Evolutionary conservation across 1,140 invertebrate species (phyloP).

Genomic region (Hyles vespertilio): DNA sequence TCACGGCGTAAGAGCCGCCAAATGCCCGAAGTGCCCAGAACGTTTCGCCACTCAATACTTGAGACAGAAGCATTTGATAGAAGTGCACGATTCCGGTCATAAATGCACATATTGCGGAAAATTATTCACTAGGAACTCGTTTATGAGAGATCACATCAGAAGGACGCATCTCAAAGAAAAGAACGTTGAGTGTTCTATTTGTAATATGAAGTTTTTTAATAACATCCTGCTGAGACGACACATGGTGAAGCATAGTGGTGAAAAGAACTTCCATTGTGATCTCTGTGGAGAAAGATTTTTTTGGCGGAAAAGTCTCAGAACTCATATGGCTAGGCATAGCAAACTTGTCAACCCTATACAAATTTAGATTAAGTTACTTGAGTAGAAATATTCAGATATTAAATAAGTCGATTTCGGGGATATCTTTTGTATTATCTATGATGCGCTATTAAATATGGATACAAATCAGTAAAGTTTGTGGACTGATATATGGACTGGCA

Average conservation of each 20-base stretch:
- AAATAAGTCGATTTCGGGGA: too few relatives aligned
- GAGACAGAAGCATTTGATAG: conserved; percentile 61
- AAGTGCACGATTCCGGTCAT: conserved; percentile 53
- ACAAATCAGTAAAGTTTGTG: too few relatives aligned
- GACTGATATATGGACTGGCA: too few relatives aligned
- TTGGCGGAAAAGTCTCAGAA: conserved; percentile 54
- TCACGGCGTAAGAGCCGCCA: conserved; percentile 57
- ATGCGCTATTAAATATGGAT: too few relatives aligned
- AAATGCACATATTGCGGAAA: conserved; percentile 60
- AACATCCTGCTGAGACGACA: conserved; percentile 81
- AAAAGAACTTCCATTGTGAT: conserved; percentile 62
- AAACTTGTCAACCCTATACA: conserved; percentile 33
- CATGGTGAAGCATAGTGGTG: conserved; percentile 79
- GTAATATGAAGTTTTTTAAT: conserved; percentile 68
- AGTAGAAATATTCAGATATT: background rate
- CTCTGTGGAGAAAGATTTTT: conserved; percentile 70
- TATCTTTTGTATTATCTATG: too few relatives aligned
- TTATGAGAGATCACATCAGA: conserved; percentile 56
- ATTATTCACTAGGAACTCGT: conserved; percentile 58
- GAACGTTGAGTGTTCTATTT: conserved; percentile 66
- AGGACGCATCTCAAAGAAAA: conserved; percentile 69
- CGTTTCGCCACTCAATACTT: conserved; percentile 55
- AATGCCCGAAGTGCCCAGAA: conserved; percentile 59
- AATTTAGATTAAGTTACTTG: conserved; percentile 10
- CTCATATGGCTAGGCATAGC: conserved; percentile 53